Evolutionary conservation across 2,113 vertebrate species (phyloP).

Genomic region (Acanthisitta chloris): DNA sequence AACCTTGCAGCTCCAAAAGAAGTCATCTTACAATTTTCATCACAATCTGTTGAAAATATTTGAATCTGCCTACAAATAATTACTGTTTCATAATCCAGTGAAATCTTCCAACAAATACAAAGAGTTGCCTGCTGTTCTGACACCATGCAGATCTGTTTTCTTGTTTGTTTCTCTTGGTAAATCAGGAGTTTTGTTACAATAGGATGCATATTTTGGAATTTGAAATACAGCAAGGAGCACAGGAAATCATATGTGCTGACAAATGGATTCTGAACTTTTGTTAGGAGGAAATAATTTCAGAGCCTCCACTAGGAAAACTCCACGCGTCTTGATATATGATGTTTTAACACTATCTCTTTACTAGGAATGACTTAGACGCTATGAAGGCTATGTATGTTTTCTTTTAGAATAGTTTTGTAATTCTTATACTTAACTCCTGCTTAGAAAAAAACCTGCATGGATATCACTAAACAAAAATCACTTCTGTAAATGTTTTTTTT

Average conservation of each 20-base stretch:
- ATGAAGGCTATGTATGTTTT: not conserved
- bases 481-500: not conserved
- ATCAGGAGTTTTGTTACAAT: not conserved
- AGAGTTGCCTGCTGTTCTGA: not conserved
- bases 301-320: slow-evolving; percentile 6
- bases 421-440: not conserved
- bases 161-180: slow-evolving; percentile 26
- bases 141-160: not conserved
- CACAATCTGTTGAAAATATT: not conserved
- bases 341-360: not conserved
- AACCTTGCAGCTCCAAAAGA: not conserved
- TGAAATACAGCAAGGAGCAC: not conserved
- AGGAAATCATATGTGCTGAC: slow-evolving; percentile 38
- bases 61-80: not conserved
- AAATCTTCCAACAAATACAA: slow-evolving; percentile 27
- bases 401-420: not conserved
- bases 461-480: not conserved
- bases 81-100: not conserved
- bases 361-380: not conserved
- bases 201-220: not conserved
- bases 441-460: not conserved
- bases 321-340: not conserved
- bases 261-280: slow-evolving; percentile 13
- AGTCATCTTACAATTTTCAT: not conserved
- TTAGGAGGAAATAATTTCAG: slow-evolving; percentile 14